Evolutionary conservation across 2,113 vertebrate species (phyloP).

Genomic region (Crotalus viridis): DNA sequence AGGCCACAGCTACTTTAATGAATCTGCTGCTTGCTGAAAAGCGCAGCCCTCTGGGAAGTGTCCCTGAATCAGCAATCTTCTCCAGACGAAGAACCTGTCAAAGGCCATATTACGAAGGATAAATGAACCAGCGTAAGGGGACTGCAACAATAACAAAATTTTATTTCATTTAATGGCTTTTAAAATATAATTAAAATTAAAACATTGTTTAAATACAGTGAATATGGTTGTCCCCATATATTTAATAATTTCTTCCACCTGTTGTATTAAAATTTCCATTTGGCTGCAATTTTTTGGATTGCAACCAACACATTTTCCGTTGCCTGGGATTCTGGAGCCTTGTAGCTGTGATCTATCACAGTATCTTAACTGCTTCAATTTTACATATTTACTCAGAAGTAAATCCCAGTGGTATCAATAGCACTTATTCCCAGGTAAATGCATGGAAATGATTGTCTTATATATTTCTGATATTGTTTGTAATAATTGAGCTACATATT

Average conservation of each 20-base stretch:
- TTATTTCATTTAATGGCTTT: background rate
- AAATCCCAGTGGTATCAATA: background rate
- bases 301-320: background rate
- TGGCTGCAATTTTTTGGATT: background rate
- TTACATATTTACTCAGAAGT: background rate
- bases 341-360: background rate
- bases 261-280: background rate
- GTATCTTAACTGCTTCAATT: background rate
- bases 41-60: background rate
- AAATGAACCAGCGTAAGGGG: background rate
- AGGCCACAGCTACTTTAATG: conserved; percentile 5
- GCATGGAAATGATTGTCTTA: background rate
- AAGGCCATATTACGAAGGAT: background rate
- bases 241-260: background rate
- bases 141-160: background rate
- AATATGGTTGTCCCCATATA: background rate
- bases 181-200: background rate
- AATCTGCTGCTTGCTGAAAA: conserved; percentile 12
- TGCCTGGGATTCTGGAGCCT: background rate
- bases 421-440: background rate
- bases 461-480: background rate
- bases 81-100: background rate
- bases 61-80: background rate
- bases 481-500: background rate
- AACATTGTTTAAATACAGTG: background rate